Percentiles rank a stretch among this genome's conserved stretches.
phyloP scores from a whole-genome alignment of 2,113 vertebrate genomes.

The Mesitornis unicolor region DNA sequence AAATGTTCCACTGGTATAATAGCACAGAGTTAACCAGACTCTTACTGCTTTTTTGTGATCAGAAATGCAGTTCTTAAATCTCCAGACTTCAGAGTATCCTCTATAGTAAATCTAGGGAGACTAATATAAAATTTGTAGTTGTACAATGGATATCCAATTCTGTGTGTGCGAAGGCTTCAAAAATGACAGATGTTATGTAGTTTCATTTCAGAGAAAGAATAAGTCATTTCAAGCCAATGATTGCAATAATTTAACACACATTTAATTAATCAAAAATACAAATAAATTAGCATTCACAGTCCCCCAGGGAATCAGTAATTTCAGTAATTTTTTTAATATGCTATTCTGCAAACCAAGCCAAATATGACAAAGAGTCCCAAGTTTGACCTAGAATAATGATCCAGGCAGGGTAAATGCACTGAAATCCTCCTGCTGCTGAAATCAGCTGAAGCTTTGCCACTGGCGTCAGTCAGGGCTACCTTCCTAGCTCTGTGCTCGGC shows the following conservation, averaged over 20 bases:
- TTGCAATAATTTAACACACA: not conserved
- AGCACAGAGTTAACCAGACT: not conserved
- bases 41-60: not conserved
- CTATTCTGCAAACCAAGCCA: not conserved
- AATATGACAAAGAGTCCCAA: not conserved
- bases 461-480: not conserved
- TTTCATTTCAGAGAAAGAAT: not conserved
- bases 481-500: not conserved
- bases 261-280: not conserved
- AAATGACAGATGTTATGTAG: not conserved
- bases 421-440: not conserved
- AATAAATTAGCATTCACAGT: not conserved
- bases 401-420: not conserved
- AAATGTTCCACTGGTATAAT: not conserved
- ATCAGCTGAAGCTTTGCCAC: not conserved
- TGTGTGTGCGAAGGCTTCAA: not conserved
- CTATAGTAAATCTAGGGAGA: not conserved
- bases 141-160: not conserved
- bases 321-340: not conserved
- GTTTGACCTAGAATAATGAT: not conserved
- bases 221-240: not conserved
- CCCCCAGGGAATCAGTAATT: not conserved
- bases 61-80: not conserved
- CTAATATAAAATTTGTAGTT: not conserved
- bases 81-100: not conserved